Conservation (phyloP, 2,113 vertebrate species). For the Austrofundulus limnaeus region DNA sequence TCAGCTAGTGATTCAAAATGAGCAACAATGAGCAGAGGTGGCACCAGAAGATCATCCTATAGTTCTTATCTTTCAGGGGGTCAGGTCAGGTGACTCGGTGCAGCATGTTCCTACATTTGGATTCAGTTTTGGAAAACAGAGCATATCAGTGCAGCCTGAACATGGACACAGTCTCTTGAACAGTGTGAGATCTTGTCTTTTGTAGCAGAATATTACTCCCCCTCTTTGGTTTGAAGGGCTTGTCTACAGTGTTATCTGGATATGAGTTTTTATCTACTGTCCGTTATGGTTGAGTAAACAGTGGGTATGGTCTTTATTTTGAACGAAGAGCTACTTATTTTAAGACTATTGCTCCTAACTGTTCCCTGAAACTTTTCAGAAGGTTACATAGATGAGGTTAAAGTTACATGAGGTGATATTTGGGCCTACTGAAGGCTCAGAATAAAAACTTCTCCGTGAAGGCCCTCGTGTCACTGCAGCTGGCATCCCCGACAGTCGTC, state of each 20-base stretch:
- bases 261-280: background rate
- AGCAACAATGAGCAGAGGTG: background rate
- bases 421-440: conserved; percentile 24
- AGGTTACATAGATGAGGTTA: conserved; percentile 48
- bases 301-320: conserved; percentile 21
- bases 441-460: conserved; percentile 8
- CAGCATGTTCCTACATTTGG: background rate
- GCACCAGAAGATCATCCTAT: background rate
- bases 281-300: conserved; percentile 14
- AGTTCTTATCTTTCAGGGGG: background rate
- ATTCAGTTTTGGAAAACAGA: background rate
- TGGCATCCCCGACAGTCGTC: conserved; percentile 76
- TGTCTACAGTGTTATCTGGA: conserved; percentile 3
- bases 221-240: background rate
- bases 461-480: conserved; percentile 59
- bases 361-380: conserved; percentile 21
- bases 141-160: background rate
- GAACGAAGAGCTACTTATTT: conserved; percentile 11
- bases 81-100: background rate
- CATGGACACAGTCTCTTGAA: background rate
- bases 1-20: background rate
- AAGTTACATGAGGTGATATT: conserved; percentile 52
- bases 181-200: background rate
- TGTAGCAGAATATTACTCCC: background rate
- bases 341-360: background rate